Evolutionary conservation across 2,888 invertebrate species (phyloP).

Genomic region (Watsonalla cultraria): DNA sequence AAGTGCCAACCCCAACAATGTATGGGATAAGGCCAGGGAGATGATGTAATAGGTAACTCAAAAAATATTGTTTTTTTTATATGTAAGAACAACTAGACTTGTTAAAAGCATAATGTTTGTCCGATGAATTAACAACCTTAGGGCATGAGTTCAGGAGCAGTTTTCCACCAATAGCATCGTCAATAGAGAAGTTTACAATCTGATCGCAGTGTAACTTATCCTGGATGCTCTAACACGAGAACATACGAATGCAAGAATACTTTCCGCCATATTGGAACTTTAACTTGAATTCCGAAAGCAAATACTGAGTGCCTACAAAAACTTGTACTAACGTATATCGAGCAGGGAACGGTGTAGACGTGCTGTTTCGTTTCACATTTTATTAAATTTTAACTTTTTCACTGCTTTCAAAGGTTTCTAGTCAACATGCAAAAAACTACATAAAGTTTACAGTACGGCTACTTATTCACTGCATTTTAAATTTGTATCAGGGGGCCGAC

Average conservation of each 20-base stretch:
- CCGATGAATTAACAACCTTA: neutral
- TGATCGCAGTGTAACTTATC: slow-evolving; percentile 60
- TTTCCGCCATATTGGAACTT: slow-evolving; percentile 69
- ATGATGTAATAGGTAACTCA: too few relatives aligned
- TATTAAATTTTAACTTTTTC: neutral
- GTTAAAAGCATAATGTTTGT: neutral
- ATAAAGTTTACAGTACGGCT: too few relatives aligned
- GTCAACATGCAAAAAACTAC: too few relatives aligned
- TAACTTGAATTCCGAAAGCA: slow-evolving; percentile 66
- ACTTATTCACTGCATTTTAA: too few relatives aligned
- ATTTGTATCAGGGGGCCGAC: too few relatives aligned
- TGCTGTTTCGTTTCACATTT: slow-evolving; percentile 6
- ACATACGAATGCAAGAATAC: slow-evolving; percentile 68
- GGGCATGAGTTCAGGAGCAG: neutral
- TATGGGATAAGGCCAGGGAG: too few relatives aligned
- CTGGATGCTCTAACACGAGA: slow-evolving; percentile 49
- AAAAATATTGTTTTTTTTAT: too few relatives aligned
- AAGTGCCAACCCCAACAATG: too few relatives aligned
- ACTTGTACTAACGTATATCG: slow-evolving; percentile 55
- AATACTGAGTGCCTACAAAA: slow-evolving; percentile 71
- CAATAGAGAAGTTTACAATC: slow-evolving; percentile 50
- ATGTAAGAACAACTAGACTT: too few relatives aligned
- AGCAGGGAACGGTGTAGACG: slow-evolving; percentile 33
- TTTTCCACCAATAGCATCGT: slow-evolving; percentile 5
- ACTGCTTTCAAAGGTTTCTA: too few relatives aligned